Conservation (phyloP, 2,888 invertebrate species). For the Galeruca laticollis region DNA sequence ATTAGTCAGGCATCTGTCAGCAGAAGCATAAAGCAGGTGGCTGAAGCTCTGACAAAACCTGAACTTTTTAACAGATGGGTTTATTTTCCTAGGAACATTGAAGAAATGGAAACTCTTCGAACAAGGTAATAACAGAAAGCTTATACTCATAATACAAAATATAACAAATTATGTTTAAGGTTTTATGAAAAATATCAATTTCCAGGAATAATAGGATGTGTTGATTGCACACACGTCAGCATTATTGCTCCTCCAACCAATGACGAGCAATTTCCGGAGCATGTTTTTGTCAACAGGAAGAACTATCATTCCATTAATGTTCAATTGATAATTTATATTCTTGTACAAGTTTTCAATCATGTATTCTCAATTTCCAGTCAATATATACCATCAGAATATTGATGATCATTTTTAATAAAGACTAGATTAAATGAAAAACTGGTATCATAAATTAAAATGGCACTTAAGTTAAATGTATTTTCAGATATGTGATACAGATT, state of each 20-base stretch:
- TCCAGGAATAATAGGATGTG: conserved; percentile 12
- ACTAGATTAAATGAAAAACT: too few relatives aligned
- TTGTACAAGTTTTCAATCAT: too few relatives aligned
- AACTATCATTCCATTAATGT: conserved; percentile 15
- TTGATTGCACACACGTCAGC: conserved; percentile 19
- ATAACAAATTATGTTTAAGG: background rate
- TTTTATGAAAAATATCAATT: background rate
- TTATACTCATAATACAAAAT: background rate
- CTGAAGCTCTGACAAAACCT: conserved; percentile 9
- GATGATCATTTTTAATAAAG: too few relatives aligned
- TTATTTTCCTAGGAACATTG: conserved; percentile 1
- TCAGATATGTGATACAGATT: too few relatives aligned
- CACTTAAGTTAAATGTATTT: too few relatives aligned
- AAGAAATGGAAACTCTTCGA: conserved; percentile 9
- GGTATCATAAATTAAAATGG: too few relatives aligned
- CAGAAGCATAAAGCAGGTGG: background rate
- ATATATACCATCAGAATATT: too few relatives aligned
- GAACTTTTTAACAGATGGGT: conserved; percentile 12
- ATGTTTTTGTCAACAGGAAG: conserved; percentile 18
- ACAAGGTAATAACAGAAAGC: background rate
- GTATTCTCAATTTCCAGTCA: too few relatives aligned
- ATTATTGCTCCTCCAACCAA: conserved; percentile 12
- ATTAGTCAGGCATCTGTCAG: conserved; percentile 8
- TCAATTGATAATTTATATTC: conserved; percentile 1
- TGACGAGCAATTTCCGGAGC: conserved; percentile 1